Percentiles rank a stretch among this genome's conserved stretches.
Evolutionary conservation across 2,113 vertebrate species (phyloP).

Genomic region (Piliocolobus tephrosceles): DNA sequence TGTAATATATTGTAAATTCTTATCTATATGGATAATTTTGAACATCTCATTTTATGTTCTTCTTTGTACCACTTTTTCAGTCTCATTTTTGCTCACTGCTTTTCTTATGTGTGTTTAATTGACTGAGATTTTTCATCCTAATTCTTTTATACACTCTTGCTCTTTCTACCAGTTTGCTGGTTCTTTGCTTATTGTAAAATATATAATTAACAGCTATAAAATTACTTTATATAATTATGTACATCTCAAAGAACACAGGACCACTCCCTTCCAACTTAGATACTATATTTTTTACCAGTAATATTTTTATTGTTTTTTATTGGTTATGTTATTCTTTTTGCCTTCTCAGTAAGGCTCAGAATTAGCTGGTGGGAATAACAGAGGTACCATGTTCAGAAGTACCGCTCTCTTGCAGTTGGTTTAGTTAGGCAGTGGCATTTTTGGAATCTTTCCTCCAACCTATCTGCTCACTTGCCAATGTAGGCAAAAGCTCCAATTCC

Average conservation of each 20-base stretch:
- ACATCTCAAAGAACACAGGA: neutral
- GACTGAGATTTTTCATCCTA: neutral
- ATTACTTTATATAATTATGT: neutral
- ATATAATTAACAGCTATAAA: neutral
- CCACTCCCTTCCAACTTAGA: neutral
- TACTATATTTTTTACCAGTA: neutral
- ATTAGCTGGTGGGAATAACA: neutral
- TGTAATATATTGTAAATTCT: neutral
- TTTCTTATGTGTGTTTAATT: neutral
- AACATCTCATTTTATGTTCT: neutral
- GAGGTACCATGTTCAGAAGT: neutral
- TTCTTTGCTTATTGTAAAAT: neutral
- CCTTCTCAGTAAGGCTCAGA: neutral
- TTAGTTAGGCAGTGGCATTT: neutral
- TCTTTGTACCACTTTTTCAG: neutral
- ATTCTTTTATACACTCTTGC: too few relatives aligned
- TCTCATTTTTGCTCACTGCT: neutral
- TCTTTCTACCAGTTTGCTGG: neutral
- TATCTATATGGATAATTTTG: neutral
- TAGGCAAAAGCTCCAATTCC: neutral
- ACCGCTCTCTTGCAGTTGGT: neutral
- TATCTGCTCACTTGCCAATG: neutral
- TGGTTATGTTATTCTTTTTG: neutral
- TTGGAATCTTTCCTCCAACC: neutral
- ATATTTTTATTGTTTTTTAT: neutral